Base-by-base conservation (phyloP, 2,888 invertebrate species). In the Mylabris sibirica region DNA sequence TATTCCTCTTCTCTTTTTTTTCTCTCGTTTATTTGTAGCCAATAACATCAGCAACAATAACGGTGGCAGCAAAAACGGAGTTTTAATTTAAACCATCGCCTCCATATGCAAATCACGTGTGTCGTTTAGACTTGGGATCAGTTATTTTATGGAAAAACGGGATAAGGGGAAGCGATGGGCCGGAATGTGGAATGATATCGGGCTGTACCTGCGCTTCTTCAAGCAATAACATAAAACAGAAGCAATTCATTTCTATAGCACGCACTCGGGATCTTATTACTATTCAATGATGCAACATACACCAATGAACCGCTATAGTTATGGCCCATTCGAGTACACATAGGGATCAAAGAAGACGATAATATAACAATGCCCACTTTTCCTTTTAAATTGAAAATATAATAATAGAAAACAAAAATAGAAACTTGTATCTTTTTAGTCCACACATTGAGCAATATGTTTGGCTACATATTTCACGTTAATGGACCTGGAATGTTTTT, bases 271-370 rank as follows among this genome's bases (percentile, higher is more conserved):
- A 82, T 82, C 84, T 84, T 85, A 85, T 85, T 85, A 84, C 83
- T 84, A 85, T 85, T 85, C 85, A 84, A 84, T 84, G 84, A 83
- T 83, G 84, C 84, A 83, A 80, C 79, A 77, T 81, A 80, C 79
- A 76, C 74, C 73, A 75, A 62, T 41, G 68, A 68, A 67, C 60
- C 68, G 68, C 66, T 72, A 79, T 79, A 77, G 82, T 82, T 82
- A 82, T 81, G 80, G 81, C 77, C 76, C 78, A 74, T 75, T 75
- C 76, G 70, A 75, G 75, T 20, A 12, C 24, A 6, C 4, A 24
- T 3, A 24, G 24, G 24, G 57, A 24, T 49, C 49, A 20, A 6
- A 49, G 11, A 8, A 49, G 6, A 17, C 17, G 41, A 41, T 20
- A 49, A 20, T 49, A 49, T 49, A 3, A 3, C 22, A 2, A 22